Percentiles rank a stretch among this genome's conserved stretches.
Evolutionary conservation across 2,888 invertebrate species (phyloP).

Genomic region (Plusia festucae): DNA sequence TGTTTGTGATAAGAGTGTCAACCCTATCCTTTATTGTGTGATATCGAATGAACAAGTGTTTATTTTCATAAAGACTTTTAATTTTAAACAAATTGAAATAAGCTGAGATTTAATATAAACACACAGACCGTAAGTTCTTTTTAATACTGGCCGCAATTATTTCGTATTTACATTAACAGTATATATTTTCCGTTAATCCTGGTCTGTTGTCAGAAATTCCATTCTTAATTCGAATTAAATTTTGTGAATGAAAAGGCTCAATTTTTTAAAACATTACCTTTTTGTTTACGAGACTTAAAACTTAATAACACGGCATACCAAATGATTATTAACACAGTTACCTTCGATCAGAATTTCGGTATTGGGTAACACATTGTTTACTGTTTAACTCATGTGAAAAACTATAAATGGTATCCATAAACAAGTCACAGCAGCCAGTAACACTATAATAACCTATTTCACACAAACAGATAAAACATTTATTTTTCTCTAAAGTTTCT

Average conservation of each 20-base stretch:
- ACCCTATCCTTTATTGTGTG: slow-evolving; percentile 59
- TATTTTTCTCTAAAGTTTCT: slow-evolving; percentile 51
- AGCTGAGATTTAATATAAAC: slow-evolving; percentile 50
- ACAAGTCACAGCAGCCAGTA: slow-evolving; percentile 5
- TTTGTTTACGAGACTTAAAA: slow-evolving; percentile 18
- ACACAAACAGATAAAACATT: slow-evolving; percentile 46
- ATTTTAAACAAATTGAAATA: slow-evolving; percentile 63
- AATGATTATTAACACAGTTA: slow-evolving; percentile 29
- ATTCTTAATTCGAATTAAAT: slow-evolving; percentile 31
- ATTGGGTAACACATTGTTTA: slow-evolving; percentile 23
- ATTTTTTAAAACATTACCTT: slow-evolving; percentile 15
- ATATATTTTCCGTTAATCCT: slow-evolving; percentile 34
- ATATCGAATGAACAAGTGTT: slow-evolving; percentile 67
- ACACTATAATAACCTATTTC: slow-evolving; percentile 40
- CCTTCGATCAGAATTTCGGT: slow-evolving; percentile 24
- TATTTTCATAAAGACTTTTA: slow-evolving; percentile 60
- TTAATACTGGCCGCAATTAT: slow-evolving; percentile 51
- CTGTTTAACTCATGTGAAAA: slow-evolving; percentile 27
- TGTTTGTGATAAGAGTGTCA: slow-evolving; percentile 29
- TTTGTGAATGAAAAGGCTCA: slow-evolving; percentile 52
- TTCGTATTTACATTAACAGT: slow-evolving; percentile 33
- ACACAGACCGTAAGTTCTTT: slow-evolving; percentile 42
- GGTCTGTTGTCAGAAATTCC: slow-evolving; percentile 18
- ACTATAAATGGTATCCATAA: slow-evolving; percentile 18
- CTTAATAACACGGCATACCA: slow-evolving; percentile 24